Conservation (phyloP, 2,797 vertebrate genomes). For the Enoplosus armatus region DNA sequence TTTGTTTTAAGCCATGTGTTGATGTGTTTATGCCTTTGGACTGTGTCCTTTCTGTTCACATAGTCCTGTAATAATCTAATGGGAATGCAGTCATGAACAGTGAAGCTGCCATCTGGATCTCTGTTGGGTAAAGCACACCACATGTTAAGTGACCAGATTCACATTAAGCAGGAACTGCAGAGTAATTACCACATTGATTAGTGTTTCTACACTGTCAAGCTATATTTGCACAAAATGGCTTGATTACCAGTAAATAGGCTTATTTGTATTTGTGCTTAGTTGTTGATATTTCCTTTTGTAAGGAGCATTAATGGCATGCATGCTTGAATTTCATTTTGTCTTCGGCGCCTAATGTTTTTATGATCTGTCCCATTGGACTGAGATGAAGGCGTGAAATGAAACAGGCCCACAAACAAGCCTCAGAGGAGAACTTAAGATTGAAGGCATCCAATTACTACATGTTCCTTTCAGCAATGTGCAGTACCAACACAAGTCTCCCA, state of each 20-base stretch:
- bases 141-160: constrained; percentile 68
- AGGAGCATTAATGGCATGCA: constrained; percentile 54
- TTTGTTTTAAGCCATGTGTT: constrained; percentile 41
- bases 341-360: constrained; percentile 62
- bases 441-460: constrained; percentile 78
- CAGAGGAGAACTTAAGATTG: constrained; percentile 71
- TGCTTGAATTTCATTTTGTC: constrained; percentile 68
- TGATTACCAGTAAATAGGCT: constrained; percentile 67
- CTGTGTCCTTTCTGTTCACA: constrained; percentile 36
- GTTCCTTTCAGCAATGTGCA: constrained; percentile 57
- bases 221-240: constrained; percentile 52
- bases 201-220: constrained; percentile 46
- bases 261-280: constrained; percentile 55
- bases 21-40: constrained; percentile 50
- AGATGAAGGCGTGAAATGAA: constrained; percentile 76
- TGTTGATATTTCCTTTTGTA: constrained; percentile 51
- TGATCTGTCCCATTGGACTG: constrained; percentile 69
- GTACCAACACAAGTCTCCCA: constrained; percentile 38
- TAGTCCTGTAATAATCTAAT: constrained; percentile 62
- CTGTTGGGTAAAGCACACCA: constrained; percentile 56
- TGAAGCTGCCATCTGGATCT: constrained; percentile 63
- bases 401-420: constrained; percentile 71
- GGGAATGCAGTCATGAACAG: constrained; percentile 50
- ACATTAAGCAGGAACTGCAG: constrained; percentile 52
- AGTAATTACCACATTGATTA: constrained; percentile 69